Conservation (phyloP, 2,888 invertebrate genomes). For the Hirtodrosophila histrioides region DNA sequence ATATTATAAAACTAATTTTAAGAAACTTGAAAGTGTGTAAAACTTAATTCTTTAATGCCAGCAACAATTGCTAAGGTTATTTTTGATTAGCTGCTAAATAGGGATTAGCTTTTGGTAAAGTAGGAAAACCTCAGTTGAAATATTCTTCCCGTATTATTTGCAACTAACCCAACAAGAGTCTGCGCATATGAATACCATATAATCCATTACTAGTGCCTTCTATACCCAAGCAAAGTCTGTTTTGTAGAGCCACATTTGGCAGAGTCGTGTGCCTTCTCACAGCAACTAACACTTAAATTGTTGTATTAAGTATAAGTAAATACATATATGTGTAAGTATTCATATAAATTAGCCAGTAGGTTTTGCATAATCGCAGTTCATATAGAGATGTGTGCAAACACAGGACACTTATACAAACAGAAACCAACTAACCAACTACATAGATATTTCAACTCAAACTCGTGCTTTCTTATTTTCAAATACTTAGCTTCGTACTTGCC, state of each 20-base stretch:
- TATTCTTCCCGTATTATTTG: too few species aligned
- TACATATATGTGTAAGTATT: conserved; percentile 45
- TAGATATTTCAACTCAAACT: conserved; percentile 29
- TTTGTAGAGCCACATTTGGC: too few species aligned
- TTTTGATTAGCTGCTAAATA: too few species aligned
- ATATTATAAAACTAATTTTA: not conserved
- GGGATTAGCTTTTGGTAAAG: too few species aligned
- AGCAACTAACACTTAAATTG: not conserved
- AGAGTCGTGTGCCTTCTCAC: not conserved
- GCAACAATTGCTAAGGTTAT: too few species aligned
- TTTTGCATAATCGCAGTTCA: conserved; percentile 45
- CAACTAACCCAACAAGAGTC: too few species aligned
- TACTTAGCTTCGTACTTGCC: conserved; percentile 71
- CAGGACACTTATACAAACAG: conserved; percentile 22
- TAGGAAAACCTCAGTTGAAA: too few species aligned
- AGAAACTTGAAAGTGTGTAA: not conserved
- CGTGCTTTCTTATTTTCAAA: conserved; percentile 65
- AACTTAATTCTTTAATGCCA: too few species aligned
- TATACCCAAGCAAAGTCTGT: not conserved
- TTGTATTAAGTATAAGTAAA: conserved; percentile 7
- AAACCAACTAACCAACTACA: conserved; percentile 10
- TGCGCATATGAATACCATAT: conserved; percentile 6
- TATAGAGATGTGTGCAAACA: conserved; percentile 39
- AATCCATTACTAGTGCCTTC: conserved; percentile 4
- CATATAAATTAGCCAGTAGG: conserved; percentile 36